Evolutionary conservation across 1,140 invertebrate species (phyloP).

Genomic region (Drosophila sp.): DNA sequence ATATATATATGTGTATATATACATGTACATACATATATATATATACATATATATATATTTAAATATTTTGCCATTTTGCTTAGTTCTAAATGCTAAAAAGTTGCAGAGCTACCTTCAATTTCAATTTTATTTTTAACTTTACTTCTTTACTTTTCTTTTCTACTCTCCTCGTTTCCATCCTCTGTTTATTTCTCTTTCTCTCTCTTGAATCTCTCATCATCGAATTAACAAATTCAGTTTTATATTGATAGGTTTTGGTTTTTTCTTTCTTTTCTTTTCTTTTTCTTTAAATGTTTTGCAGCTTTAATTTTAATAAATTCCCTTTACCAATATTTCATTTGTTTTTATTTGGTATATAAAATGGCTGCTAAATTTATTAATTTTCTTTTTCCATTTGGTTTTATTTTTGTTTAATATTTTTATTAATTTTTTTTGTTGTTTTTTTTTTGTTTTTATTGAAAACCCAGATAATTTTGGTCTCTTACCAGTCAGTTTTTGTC

Average conservation of each 20-base stretch:
- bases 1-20: constrained; percentile 31
- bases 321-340: constrained; percentile 55
- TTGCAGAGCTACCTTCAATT: constrained; percentile 68
- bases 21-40: constrained; percentile 17
- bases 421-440: constrained; percentile 37
- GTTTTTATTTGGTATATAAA: constrained; percentile 61
- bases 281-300: constrained; percentile 17
- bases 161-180: constrained; percentile 1
- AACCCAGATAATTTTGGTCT: constrained; percentile 82
- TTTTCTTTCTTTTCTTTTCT: constrained; percentile 33
- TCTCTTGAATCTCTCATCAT: constrained; percentile 38
- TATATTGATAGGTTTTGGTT: constrained; percentile 53
- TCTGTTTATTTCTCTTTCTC: constrained; percentile 23
- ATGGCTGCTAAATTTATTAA: constrained; percentile 60
- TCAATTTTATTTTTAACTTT: constrained; percentile 35
- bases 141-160: constrained; percentile 32
- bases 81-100: constrained; percentile 76
- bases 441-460: constrained; percentile 66
- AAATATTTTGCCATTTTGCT: constrained; percentile 61
- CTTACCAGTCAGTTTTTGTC: constrained; percentile 81
- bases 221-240: constrained; percentile 69
- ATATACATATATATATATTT: constrained; percentile 30
- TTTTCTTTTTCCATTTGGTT: constrained; percentile 32
- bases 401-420: constrained; percentile 45
- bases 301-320: constrained; percentile 69